Evolutionary conservation across 2,888 invertebrate species (phyloP).

Genomic region (Noctuana brunneofusca): DNA sequence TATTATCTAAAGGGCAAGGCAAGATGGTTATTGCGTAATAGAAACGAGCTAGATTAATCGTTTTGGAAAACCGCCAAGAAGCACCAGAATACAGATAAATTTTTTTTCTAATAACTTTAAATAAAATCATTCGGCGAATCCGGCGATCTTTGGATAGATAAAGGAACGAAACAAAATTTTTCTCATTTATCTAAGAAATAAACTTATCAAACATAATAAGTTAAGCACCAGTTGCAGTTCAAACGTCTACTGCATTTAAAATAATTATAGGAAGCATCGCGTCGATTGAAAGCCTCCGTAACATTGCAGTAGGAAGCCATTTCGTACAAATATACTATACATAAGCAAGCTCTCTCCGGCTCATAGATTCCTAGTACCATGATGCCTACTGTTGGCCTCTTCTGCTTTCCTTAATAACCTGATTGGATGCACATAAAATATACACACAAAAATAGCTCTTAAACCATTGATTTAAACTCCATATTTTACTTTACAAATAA

Average conservation of each 20-base stretch:
- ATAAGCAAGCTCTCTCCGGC: conserved; percentile 37
- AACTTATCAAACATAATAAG: too few relatives aligned
- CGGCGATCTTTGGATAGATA: too few relatives aligned
- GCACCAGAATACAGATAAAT: too few relatives aligned
- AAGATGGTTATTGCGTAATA: too few relatives aligned
- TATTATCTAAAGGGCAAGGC: too few relatives aligned
- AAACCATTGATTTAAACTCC: conserved; percentile 14
- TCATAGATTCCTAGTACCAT: conserved; percentile 68
- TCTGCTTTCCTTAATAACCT: conserved; percentile 36
- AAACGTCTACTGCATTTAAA: conserved; percentile 2
- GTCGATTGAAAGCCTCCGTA: conserved; percentile 26
- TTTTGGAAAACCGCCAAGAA: too few relatives aligned
- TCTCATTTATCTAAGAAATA: too few relatives aligned
- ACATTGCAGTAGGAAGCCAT: conserved; percentile 28
- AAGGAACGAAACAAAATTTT: too few relatives aligned
- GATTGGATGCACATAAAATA: conserved; percentile 18
- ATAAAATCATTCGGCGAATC: too few relatives aligned
- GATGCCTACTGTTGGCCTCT: conserved; percentile 67
- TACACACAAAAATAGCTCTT: conserved; percentile 24
- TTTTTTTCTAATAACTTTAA: too few relatives aligned
- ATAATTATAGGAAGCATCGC: conserved; percentile 28
- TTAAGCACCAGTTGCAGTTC: background rate
- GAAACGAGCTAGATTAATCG: too few relatives aligned
- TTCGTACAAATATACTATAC: conserved; percentile 28
- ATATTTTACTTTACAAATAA: conserved; percentile 23